These are phyloP conservation scores for Tachina fera DNA, from an alignment of 2,888 invertebrate genomes.

Conservation along the genomic window DNA sequence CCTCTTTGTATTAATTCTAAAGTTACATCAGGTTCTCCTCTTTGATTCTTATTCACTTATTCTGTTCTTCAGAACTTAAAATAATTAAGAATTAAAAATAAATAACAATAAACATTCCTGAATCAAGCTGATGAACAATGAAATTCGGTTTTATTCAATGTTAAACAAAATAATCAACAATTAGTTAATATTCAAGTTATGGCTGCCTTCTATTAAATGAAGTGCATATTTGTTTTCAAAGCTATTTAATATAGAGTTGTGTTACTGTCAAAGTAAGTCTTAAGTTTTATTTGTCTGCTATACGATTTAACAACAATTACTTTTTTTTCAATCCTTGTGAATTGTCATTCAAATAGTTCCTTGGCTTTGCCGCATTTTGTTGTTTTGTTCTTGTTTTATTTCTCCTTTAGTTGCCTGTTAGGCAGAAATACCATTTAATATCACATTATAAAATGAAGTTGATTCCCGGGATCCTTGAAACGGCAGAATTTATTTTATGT, in stretches of 20 bases:
- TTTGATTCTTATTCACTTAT: too few species aligned
- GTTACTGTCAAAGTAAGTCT: background rate
- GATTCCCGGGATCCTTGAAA: conserved; percentile 19
- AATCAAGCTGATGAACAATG: too few species aligned
- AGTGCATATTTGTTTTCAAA: background rate
- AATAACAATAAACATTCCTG: too few species aligned
- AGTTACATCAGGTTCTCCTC: too few species aligned
- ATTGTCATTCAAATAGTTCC: conserved; percentile 6
- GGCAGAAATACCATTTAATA: conserved; percentile 35
- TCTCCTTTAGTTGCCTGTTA: background rate
- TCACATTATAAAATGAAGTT: conserved; percentile 30
- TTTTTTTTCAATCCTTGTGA: background rate
- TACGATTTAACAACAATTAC: background rate
- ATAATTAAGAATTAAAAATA: too few species aligned
- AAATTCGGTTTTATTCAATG: too few species aligned
- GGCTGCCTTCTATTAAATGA: background rate
- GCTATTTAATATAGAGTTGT: background rate
- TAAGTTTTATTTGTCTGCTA: conserved; percentile 1
- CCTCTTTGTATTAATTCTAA: too few species aligned
- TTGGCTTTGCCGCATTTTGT: background rate
- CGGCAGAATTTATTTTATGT: conserved; percentile 32
- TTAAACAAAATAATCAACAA: too few species aligned
- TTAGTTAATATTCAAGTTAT: background rate
- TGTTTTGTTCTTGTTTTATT: conserved; percentile 2
- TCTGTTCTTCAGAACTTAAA: too few species aligned